Base-by-base conservation (phyloP, 1,140 invertebrate genomes). In the Halesus radiatus region DNA sequence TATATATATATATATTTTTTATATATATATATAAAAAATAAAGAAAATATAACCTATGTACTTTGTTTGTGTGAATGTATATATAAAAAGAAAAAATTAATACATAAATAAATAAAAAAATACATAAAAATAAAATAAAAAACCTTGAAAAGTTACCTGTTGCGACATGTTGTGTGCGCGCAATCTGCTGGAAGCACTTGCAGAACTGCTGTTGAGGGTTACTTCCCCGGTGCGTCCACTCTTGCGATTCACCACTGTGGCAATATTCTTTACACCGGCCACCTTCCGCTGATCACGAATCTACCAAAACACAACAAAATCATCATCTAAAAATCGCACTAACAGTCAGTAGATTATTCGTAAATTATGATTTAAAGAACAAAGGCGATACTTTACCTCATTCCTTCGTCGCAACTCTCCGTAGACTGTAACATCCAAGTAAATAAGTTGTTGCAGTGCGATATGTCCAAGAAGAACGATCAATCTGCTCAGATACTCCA, bases 371-470 rank as follows among this genome's bases (percentile, higher is more conserved):
- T 45, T 22, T 16, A 22, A 60, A 8, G 54, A n/a, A 58, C 54
- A 58, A 29, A 29, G 26, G 26, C 2, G 22, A 18, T 20, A 0
- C 68, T 45, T 73, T 77, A 89, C 88, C 87, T 90, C 87, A 83
- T 90, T 90, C 16, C 89, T 81, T 81, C 88, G 87, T 32, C 89
- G 84, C 0, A 90, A 82, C 82, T 90, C 89, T 54, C 93, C 94
- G 78, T 96, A 95, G 13, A 97, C 90, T 82, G 90, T 90, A 13
- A 93, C 92, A 84, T 98, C 96, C 23, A 97, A 88, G 86, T 96
- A 93, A 18, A 95, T 92, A 84, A 96, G 91, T 85, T 96, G 93
- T 81, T 93, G 91, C 29, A 96, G 87, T 5, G 94, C 94, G 72
- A 95, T 88, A 68, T 95, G 94, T 22, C 95, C 95, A 72, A 94